Base-by-base conservation (phyloP, 2,888 invertebrate genomes). In the Thecophora atra region DNA sequence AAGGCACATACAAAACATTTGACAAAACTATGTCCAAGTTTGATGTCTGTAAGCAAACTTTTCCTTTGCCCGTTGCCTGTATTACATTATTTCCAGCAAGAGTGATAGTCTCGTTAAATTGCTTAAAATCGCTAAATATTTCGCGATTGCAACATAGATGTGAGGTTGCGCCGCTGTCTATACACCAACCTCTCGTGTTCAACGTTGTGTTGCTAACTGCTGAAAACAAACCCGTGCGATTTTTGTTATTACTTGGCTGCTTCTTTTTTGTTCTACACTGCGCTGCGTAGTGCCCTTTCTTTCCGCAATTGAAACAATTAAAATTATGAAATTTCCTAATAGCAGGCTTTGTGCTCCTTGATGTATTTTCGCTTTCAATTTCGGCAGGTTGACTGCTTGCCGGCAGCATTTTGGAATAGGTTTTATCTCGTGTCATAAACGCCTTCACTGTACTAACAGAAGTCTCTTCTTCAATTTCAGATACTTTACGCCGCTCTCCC, bases 1-100 rank as follows among this genome's bases (percentile, higher is more conserved):
- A 58, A 15, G 72, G 70, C 17, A 75, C 75, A 28, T 47, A 75
- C 19, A 73, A 67, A 8, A 75, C 73, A 42, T 75, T 67, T 13
- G 60, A 65, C 3, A 75, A 56, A 37, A 28, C 47, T n/a, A 75
- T 15, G 19, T 52, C 44, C 15, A 72, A 19, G 30, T 71, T n/a
- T 17, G 51, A 26, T 15, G 52, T 71, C 37, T 68, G 72, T 6
- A 75, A 24, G 0, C 21, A 24, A 6, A 75, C 72, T 42, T 26
- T 66, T 15, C 72, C 72, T 44, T 21, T 72, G 21, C 68, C 71
- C 47, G n/a, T 67, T 67, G 72, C 73, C 62, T 64, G 17, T 24
- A 74, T 71, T 21, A 28, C 51, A 26, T 73, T 75, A 2, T 72
- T 30, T 19, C 65, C 72, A 24, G 72, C 52, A 51, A 66, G 37